These are phyloP conservation scores for Drosophila hydei DNA, from an alignment of 1,140 invertebrate genomes.

Conservation along the genomic window DNA sequence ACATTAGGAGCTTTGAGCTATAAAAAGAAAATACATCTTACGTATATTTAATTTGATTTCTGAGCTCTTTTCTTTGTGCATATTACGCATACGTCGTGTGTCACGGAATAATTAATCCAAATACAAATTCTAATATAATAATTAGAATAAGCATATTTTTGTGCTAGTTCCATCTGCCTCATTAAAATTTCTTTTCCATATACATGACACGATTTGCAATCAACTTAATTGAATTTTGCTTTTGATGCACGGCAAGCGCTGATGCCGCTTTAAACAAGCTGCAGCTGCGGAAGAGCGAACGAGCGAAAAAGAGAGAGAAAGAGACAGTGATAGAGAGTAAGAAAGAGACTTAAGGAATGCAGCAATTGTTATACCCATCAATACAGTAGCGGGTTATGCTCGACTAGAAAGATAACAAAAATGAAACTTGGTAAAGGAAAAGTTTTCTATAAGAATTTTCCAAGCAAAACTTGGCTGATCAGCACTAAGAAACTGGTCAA, in stretches of 20 bases:
- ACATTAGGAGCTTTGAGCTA: neutral
- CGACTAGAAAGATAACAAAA: neutral
- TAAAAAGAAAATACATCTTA: neutral
- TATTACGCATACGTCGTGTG: slow-evolving; percentile 9
- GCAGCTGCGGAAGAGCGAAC: neutral
- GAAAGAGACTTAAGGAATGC: slow-evolving; percentile 1
- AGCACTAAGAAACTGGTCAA: too few species aligned
- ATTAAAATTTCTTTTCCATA: slow-evolving; percentile 45
- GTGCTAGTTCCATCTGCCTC: slow-evolving; percentile 5
- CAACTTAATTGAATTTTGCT: slow-evolving; percentile 80
- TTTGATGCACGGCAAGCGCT: slow-evolving; percentile 60
- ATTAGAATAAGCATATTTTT: slow-evolving; percentile 1
- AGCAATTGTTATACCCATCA: slow-evolving; percentile 20
- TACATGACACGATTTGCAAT: slow-evolving; percentile 69
- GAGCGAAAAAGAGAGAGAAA: neutral
- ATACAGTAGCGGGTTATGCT: neutral
- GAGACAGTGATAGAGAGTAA: slow-evolving; percentile 2
- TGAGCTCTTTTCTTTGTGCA: neutral
- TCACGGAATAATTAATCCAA: neutral
- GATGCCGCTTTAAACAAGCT: slow-evolving; percentile 24
- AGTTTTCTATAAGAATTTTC: too few species aligned
- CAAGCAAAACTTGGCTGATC: too few species aligned
- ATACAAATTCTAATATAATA: neutral
- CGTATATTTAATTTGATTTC: neutral
- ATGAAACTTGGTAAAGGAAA: neutral